phyloP scores from a whole-genome alignment of 2,113 vertebrate species.

The Plectropomus leopardus region DNA sequence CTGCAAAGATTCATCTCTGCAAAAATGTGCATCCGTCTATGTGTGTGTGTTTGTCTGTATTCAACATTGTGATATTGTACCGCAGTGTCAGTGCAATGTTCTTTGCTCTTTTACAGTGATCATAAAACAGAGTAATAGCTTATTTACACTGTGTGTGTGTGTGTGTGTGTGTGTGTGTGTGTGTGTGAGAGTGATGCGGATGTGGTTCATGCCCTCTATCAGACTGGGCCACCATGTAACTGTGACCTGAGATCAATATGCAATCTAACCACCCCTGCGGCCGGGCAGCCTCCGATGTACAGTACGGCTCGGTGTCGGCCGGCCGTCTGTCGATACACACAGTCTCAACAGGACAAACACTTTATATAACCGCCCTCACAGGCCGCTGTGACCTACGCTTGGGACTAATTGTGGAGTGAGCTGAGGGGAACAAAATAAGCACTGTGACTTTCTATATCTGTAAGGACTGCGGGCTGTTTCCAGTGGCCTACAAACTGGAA shows the following conservation, averaged over 20 bases:
- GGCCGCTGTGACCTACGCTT: neutral
- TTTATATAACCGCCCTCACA: slow-evolving; percentile 73
- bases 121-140: slow-evolving; percentile 9
- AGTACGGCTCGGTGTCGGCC: no score
- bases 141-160: slow-evolving; percentile 33
- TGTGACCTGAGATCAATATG: slow-evolving; percentile 81
- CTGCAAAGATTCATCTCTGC: no score
- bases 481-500: slow-evolving; percentile 54
- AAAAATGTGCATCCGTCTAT: no score
- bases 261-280: slow-evolving; percentile 81
- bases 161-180: neutral
- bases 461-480: slow-evolving; percentile 49
- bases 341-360: slow-evolving; percentile 55
- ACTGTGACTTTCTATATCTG: slow-evolving; percentile 23
- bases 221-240: slow-evolving; percentile 73
- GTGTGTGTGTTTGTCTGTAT: neutral
- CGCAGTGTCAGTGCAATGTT: neutral
- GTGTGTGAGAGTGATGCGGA: slow-evolving; percentile 21
- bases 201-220: slow-evolving; percentile 72
- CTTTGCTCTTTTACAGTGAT: neutral
- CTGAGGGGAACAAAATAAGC: slow-evolving; percentile 30
- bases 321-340: slow-evolving; percentile 61
- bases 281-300: slow-evolving; percentile 51
- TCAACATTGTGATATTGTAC: neutral
- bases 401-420: slow-evolving; percentile 4